A percentile compares a stretch with the other conserved stretches of the same genome.
These are phyloP conservation scores for Drosophila gunungcola DNA, from an alignment of 1,140 invertebrate genomes.

Conservation along the genomic window DNA sequence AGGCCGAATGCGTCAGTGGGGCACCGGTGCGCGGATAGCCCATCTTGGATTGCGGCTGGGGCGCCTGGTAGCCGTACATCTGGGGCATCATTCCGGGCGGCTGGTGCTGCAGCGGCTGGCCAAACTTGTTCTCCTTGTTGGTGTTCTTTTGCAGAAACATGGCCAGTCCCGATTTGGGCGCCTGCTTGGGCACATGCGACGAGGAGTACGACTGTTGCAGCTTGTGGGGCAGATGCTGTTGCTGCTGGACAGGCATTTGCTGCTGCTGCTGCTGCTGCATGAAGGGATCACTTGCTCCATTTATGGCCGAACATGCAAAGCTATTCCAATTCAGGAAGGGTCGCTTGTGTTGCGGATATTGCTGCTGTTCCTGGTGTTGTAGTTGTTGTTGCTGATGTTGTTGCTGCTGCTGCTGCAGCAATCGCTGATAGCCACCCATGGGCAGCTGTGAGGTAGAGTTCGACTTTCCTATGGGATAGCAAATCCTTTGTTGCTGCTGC, in stretches of 20 bases:
- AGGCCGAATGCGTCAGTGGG: slow-evolving; percentile 65
- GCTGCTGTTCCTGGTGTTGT: slow-evolving; percentile 38
- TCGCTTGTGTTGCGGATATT: slow-evolving; percentile 77
- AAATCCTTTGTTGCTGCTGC: slow-evolving; percentile 54
- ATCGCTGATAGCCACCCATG: slow-evolving; percentile 63
- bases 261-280: slow-evolving; percentile 56
- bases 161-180: slow-evolving; percentile 55
- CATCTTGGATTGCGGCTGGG: slow-evolving; percentile 31
- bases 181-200: slow-evolving; percentile 66
- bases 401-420: slow-evolving; percentile 60
- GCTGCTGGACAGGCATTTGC: slow-evolving; percentile 29
- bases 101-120: slow-evolving; percentile 53
- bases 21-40: slow-evolving; percentile 40
- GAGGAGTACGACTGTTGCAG: slow-evolving; percentile 74
- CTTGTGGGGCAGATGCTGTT: slow-evolving; percentile 52
- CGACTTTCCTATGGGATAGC: slow-evolving; percentile 77
- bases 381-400: slow-evolving; percentile 49
- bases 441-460: slow-evolving; percentile 79
- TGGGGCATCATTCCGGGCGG: slow-evolving; percentile 61
- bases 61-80: slow-evolving; percentile 57
- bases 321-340: slow-evolving; percentile 78
- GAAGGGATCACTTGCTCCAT: slow-evolving; percentile 71
- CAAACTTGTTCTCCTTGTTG: slow-evolving; percentile 79
- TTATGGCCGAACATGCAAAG: slow-evolving; percentile 76
- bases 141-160: slow-evolving; percentile 71